These are phyloP conservation scores for Boleophthalmus pectinirostris DNA, from an alignment of 2,113 vertebrate species.

Conservation along the genomic window DNA sequence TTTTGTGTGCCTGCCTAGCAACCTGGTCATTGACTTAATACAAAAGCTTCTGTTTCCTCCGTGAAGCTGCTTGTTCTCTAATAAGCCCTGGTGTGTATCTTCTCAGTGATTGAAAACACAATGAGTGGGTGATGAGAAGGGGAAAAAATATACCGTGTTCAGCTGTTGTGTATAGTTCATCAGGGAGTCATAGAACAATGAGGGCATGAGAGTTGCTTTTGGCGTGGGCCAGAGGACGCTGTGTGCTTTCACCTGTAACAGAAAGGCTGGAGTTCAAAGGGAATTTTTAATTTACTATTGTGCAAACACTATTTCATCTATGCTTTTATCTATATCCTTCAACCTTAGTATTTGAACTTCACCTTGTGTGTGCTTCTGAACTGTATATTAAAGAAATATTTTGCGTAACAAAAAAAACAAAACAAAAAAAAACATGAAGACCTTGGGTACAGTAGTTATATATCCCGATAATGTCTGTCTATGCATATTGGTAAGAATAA, in stretches of 20 bases:
- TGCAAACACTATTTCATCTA: constrained; percentile 45
- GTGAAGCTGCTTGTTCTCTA: constrained; percentile 23
- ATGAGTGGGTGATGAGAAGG: not conserved
- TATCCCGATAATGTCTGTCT: not conserved
- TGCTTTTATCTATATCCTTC: constrained; percentile 19
- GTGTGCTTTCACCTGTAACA: constrained; percentile 41
- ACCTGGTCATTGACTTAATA: constrained; percentile 26
- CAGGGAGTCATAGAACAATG: constrained; percentile 41
- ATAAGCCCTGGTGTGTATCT: constrained; percentile 13
- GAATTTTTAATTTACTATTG: constrained; percentile 54
- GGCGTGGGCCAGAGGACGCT: constrained; percentile 47
- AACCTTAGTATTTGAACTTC: constrained; percentile 26
- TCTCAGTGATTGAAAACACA: constrained; percentile 23
- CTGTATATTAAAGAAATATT: constrained; percentile 1
- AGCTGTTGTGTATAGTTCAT: constrained; percentile 46
- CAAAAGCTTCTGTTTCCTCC: constrained; percentile 18
- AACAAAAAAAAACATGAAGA: not conserved
- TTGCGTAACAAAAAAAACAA: not conserved
- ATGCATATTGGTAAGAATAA: constrained; percentile 1
- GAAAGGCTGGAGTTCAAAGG: constrained; percentile 53
- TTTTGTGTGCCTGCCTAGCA: constrained; percentile 22
- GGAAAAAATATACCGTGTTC: constrained; percentile 25
- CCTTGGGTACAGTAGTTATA: constrained; percentile 1
- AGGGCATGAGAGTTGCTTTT: constrained; percentile 30
- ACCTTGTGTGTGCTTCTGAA: constrained; percentile 4